These are phyloP conservation scores for Oncopodura yosiiana DNA, from an alignment of 1,140 invertebrate species.

Conservation along the genomic window DNA sequence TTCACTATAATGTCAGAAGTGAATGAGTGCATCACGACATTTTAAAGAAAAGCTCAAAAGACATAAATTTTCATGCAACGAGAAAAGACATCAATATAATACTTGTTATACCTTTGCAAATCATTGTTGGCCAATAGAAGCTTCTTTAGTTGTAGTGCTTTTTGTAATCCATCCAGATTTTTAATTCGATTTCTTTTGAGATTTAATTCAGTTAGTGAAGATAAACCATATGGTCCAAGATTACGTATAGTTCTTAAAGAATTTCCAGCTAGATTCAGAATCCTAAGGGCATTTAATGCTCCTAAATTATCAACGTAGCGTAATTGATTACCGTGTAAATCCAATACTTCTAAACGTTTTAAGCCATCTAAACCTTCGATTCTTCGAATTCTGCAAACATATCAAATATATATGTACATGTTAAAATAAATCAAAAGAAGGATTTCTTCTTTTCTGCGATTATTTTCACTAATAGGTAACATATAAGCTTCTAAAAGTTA, in stretches of 20 bases:
- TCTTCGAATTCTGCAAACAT: constrained; percentile 52
- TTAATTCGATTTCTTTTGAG: constrained; percentile 71
- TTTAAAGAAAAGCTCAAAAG: not conserved
- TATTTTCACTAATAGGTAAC: too few relatives aligned
- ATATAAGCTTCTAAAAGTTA: too few relatives aligned
- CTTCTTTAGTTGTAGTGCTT: constrained; percentile 66
- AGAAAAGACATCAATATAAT: not conserved
- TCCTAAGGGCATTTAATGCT: constrained; percentile 60
- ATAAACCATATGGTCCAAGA: constrained; percentile 61
- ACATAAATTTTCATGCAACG: not conserved
- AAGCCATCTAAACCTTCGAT: constrained; percentile 64
- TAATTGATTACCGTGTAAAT: constrained; percentile 83
- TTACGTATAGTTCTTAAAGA: constrained; percentile 61
- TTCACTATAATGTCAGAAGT: not conserved
- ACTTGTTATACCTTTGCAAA: constrained; percentile 41
- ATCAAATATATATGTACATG: too few relatives aligned
- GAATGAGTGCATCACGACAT: not conserved
- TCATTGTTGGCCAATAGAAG: constrained; percentile 79
- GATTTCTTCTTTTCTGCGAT: too few relatives aligned
- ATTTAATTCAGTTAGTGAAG: constrained; percentile 71
- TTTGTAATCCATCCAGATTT: constrained; percentile 66
- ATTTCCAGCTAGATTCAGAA: constrained; percentile 84
- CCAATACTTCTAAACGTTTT: constrained; percentile 70
- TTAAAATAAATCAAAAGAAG: too few relatives aligned
- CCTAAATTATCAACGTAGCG: constrained; percentile 52